Percentiles rank a stretch among this genome's conserved stretches.
Evolutionary conservation across 2,113 vertebrate genomes (phyloP).

Genomic region (Urocolius indicus): DNA sequence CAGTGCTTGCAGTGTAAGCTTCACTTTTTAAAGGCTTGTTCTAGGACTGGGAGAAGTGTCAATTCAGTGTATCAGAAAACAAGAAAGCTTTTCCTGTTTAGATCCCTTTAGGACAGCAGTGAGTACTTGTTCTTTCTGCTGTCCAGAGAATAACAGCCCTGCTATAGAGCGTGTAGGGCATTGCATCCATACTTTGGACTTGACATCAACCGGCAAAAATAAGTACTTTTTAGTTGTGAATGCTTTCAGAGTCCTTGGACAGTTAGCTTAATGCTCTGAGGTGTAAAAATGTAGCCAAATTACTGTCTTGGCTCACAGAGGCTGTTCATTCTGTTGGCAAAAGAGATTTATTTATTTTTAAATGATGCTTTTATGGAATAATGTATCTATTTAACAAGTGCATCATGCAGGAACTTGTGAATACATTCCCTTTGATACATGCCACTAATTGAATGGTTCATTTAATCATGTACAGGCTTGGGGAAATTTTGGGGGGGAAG

Average conservation of each 20-base stretch:
- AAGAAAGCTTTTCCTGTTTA: not conserved
- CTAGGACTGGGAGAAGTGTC: not conserved
- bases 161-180: not conserved
- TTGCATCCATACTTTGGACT: not conserved
- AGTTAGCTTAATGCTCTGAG: not conserved
- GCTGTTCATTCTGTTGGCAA: not conserved
- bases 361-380: not conserved
- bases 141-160: not conserved
- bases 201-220: not conserved
- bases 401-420: not conserved
- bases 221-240: not conserved
- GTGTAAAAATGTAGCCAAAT: not conserved
- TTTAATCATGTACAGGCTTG: not conserved
- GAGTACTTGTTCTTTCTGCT: not conserved
- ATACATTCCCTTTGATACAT: not conserved
- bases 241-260: not conserved
- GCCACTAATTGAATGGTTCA: not conserved
- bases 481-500: not conserved
- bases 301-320: not conserved
- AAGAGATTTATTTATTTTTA: not conserved
- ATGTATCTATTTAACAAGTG: not conserved
- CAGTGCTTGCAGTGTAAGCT: not conserved
- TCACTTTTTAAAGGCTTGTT: not conserved
- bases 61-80: not conserved
- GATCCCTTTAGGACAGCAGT: not conserved